Evolutionary conservation across 2,113 vertebrate genomes (phyloP).

Genomic region (Python bivittatus): DNA sequence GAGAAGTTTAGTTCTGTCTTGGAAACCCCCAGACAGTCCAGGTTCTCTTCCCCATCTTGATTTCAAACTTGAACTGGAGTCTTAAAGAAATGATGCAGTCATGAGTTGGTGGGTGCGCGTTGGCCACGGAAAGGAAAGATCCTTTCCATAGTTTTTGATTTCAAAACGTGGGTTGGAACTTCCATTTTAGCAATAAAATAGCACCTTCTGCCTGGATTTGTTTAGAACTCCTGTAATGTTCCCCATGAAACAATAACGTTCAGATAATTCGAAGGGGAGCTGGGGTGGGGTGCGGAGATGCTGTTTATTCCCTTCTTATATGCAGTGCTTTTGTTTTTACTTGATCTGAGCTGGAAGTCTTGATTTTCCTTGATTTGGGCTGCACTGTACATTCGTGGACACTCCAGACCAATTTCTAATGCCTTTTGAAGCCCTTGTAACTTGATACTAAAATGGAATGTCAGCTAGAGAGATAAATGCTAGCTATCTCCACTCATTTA

Average conservation of each 20-base stretch:
- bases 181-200: background rate
- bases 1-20: background rate
- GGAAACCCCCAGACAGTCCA: background rate
- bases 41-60: background rate
- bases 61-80: constrained; percentile 22
- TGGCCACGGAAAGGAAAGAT: constrained; percentile 11
- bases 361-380: constrained; percentile 26
- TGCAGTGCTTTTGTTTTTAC: constrained; percentile 12
- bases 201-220: background rate
- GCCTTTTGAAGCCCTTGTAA: constrained; percentile 1
- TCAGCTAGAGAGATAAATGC: background rate
- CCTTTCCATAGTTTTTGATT: background rate
- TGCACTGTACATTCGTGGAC: background rate
- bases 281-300: background rate
- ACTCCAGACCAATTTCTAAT: background rate
- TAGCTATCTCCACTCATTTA: background rate
- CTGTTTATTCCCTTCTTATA: background rate
- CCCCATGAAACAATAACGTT: background rate
- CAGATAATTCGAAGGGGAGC: background rate
- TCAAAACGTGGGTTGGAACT: background rate
- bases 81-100: background rate
- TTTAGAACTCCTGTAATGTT: background rate
- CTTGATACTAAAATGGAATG: background rate
- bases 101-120: background rate
- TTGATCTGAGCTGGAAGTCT: background rate